Conservation (phyloP, 2,797 vertebrate species). For the Sebastes itinus region DNA sequence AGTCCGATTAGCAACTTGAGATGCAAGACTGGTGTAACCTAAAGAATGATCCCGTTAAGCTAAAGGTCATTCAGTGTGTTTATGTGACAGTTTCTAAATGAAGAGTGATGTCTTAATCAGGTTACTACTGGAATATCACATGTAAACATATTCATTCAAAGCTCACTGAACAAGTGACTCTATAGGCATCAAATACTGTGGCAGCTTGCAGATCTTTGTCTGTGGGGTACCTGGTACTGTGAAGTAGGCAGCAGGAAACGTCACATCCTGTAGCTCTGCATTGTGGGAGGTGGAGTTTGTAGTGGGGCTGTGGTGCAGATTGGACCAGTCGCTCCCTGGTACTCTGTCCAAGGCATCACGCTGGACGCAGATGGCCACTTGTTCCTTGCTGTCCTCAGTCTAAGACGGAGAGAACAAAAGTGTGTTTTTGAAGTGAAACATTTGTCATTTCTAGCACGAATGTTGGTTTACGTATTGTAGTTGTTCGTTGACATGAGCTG, state of each 20-base stretch:
- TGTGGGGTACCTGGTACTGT: slow-evolving; percentile 61
- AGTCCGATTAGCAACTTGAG: no score
- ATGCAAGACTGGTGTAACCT: neutral
- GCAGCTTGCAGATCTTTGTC: neutral
- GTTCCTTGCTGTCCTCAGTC: slow-evolving; percentile 77
- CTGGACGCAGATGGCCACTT: slow-evolving; percentile 70
- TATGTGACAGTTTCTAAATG: neutral
- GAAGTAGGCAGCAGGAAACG: slow-evolving; percentile 51
- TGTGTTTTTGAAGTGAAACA: neutral
- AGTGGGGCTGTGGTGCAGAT: slow-evolving; percentile 48
- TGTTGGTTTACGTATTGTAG: neutral
- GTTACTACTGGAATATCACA: neutral
- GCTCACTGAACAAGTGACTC: neutral
- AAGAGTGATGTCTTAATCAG: neutral
- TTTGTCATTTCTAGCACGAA: neutral
- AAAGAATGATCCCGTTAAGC: neutral
- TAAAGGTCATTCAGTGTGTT: neutral
- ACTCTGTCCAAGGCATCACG: slow-evolving; percentile 58
- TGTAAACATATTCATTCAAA: neutral
- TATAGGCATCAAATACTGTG: neutral
- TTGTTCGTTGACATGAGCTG: neutral
- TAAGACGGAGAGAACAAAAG: slow-evolving; percentile 25
- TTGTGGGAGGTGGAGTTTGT: slow-evolving; percentile 64
- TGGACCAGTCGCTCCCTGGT: slow-evolving; percentile 49
- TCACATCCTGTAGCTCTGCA: slow-evolving; percentile 62